Evolutionary conservation across 2,797 vertebrate genomes (phyloP).

Genomic region (Gambusia yucatana): DNA sequence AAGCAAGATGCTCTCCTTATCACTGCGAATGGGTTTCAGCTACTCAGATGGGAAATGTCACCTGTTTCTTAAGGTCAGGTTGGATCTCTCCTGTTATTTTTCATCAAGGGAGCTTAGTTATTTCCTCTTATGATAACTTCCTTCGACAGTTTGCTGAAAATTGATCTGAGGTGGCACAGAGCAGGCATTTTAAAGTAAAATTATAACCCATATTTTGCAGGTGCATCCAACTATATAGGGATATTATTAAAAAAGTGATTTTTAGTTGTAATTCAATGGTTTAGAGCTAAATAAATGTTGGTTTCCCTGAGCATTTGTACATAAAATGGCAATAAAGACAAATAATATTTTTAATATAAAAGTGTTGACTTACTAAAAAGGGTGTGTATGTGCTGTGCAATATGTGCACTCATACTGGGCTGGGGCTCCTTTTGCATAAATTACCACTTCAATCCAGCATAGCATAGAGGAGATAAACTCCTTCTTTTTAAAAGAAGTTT

Average conservation of each 20-base stretch:
- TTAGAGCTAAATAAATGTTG: neutral
- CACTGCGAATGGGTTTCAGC: conserved; percentile 58
- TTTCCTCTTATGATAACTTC: conserved; percentile 49
- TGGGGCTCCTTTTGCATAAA: neutral
- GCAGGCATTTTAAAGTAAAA: neutral
- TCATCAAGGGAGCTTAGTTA: conserved; percentile 61
- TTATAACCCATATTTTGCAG: neutral
- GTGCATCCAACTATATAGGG: neutral
- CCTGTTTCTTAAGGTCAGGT: conserved; percentile 70
- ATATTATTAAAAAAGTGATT: neutral
- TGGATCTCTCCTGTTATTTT: conserved; percentile 62
- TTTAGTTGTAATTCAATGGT: neutral
- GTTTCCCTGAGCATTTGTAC: neutral
- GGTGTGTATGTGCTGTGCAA: neutral
- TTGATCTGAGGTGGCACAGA: conserved; percentile 15
- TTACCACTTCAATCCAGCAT: neutral
- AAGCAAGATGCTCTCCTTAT: conserved; percentile 69
- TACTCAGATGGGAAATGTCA: conserved; percentile 70
- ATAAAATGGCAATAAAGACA: neutral
- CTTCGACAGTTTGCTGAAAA: conserved; percentile 24
- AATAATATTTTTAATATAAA: neutral
- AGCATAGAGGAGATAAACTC: neutral
- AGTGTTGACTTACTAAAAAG: neutral
- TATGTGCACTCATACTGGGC: neutral
- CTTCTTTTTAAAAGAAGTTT: neutral